phyloP scores from a whole-genome alignment of 2,797 vertebrate species.

The Phataginus tricuspis region DNA sequence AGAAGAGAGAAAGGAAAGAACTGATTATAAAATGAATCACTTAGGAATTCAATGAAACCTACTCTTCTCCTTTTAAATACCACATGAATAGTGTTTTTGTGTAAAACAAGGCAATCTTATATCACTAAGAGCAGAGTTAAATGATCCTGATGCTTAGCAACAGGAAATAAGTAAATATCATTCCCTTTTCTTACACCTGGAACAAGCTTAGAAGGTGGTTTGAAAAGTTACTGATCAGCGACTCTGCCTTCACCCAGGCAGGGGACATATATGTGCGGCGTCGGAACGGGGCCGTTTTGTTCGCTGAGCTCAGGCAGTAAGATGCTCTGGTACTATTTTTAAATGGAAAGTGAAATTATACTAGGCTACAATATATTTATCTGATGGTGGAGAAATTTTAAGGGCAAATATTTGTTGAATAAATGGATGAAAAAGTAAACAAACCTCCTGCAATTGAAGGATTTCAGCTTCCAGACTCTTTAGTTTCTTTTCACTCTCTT shows the following conservation, averaged over 20 bases:
- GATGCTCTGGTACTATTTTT: background rate
- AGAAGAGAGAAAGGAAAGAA: background rate
- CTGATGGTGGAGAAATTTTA: background rate
- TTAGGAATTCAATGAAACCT: background rate
- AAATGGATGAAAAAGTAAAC: background rate
- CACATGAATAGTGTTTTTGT: background rate
- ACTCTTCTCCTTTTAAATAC: background rate
- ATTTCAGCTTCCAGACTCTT: constrained; percentile 98
- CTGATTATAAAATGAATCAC: background rate
- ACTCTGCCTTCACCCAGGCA: background rate
- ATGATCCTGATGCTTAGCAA: background rate
- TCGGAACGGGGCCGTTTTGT: background rate
- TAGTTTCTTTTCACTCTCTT: constrained; percentile 98
- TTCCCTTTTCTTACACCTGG: background rate
- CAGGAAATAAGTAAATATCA: background rate
- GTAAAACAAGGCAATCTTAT: background rate
- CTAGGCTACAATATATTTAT: background rate
- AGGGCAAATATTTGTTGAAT: background rate
- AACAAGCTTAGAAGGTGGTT: background rate
- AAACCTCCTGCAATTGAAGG: constrained; percentile 96
- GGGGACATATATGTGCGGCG: background rate
- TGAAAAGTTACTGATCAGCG: background rate
- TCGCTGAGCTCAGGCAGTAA: background rate
- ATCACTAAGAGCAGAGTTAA: background rate
- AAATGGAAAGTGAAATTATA: background rate